phyloP scores from a whole-genome alignment of 2,113 vertebrate species.

The Corydoras sp. region DNA sequence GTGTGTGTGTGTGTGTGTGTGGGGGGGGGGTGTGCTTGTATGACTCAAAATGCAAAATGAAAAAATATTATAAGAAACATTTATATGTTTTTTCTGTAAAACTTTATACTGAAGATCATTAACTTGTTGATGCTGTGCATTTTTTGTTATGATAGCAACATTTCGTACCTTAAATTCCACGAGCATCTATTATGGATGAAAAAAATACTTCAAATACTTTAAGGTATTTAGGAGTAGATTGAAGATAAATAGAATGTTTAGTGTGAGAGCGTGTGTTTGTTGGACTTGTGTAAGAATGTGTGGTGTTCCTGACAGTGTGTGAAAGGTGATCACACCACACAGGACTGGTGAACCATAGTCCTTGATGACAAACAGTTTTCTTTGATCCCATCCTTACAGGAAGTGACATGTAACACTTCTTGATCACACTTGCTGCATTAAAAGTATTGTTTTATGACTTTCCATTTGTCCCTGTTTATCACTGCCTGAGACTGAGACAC shows the following conservation, averaged over 20 bases:
- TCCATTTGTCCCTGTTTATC: neutral
- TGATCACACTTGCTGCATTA: neutral
- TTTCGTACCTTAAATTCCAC: too few species aligned
- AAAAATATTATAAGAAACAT: too few species aligned
- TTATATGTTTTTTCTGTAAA: too few species aligned
- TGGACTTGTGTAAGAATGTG: neutral
- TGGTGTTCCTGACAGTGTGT: slow-evolving; percentile 5
- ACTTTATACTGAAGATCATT: too few species aligned
- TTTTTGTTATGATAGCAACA: too few species aligned
- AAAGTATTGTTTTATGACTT: neutral
- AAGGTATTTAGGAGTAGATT: too few species aligned
- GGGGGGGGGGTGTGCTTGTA: too few species aligned
- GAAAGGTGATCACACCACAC: neutral
- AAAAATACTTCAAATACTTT: too few species aligned
- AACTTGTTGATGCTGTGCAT: too few species aligned
- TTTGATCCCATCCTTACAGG: slow-evolving; percentile 7
- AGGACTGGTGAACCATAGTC: neutral
- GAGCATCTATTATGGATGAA: too few species aligned
- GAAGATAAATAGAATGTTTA: too few species aligned
- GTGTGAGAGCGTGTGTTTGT: neutral
- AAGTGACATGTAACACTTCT: slow-evolving; percentile 8
- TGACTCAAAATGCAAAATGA: too few species aligned
- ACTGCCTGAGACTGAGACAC: neutral
- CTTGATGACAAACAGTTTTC: neutral
- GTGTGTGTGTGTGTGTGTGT: slow-evolving; percentile 41